These are phyloP conservation scores for Drosophila azteca DNA, from an alignment of 1,140 invertebrate species.

Conservation along the genomic window DNA sequence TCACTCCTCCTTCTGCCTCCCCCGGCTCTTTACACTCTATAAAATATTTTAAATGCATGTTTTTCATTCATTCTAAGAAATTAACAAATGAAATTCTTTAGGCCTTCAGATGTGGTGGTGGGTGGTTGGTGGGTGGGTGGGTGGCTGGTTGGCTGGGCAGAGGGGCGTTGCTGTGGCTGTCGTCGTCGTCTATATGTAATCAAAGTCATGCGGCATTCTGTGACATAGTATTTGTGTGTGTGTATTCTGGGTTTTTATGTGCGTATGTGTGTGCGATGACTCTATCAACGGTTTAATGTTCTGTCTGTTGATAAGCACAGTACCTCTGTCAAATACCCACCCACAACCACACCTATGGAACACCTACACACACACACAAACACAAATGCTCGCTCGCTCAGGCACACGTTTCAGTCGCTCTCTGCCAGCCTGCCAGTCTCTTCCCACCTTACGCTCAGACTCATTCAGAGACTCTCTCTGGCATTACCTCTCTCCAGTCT, in stretches of 20 bases:
- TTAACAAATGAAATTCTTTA: slow-evolving; percentile 21
- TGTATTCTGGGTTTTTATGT: slow-evolving; percentile 1
- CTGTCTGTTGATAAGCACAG: slow-evolving; percentile 53
- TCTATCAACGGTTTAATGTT: slow-evolving; percentile 52
- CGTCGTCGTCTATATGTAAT: slow-evolving; percentile 24
- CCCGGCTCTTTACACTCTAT: no score
- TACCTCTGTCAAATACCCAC: slow-evolving; percentile 12
- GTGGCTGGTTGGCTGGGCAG: slow-evolving; percentile 3
- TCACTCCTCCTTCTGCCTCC: no score
- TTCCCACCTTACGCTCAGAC: not conserved
- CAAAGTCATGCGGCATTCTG: slow-evolving; percentile 56
- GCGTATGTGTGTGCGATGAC: slow-evolving; percentile 30
- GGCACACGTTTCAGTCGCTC: not conserved
- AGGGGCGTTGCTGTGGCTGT: slow-evolving; percentile 21
- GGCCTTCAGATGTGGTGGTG: not conserved
- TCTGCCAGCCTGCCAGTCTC: not conserved
- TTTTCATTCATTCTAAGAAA: slow-evolving; percentile 20
- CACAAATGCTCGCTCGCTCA: not conserved
- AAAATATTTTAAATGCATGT: slow-evolving; percentile 1
- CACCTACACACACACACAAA: not conserved
- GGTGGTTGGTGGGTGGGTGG: not conserved
- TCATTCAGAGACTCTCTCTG: not conserved
- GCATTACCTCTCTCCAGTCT: no score
- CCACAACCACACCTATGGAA: slow-evolving; percentile 1
- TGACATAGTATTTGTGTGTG: not conserved